Conservation (phyloP, 2,888 invertebrate genomes). For the Stenoptilia bipunctidactyla region DNA sequence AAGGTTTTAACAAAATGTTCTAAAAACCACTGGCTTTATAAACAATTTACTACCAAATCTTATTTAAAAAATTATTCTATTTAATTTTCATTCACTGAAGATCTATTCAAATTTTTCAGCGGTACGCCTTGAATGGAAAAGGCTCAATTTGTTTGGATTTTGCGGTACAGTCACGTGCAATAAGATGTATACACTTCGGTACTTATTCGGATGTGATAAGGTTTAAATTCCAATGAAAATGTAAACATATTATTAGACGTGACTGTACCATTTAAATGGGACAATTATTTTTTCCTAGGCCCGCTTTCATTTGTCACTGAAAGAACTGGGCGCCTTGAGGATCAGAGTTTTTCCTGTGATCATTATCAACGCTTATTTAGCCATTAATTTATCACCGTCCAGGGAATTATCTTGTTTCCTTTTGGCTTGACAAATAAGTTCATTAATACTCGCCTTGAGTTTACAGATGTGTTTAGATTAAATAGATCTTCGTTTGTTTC, state of each 20-base stretch:
- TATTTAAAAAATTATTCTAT: no score
- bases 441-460: not conserved
- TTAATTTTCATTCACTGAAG: not conserved
- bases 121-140: constrained; percentile 20
- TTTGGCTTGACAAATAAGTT: constrained; percentile 6
- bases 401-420: constrained; percentile 42
- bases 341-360: constrained; percentile 40
- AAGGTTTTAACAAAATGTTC: no score
- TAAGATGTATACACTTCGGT: no score
- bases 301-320: constrained; percentile 43
- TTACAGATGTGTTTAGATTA: no score
- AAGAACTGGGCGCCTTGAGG: constrained; percentile 18
- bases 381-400: constrained; percentile 62
- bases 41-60: no score
- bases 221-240: constrained; percentile 19
- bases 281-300: constrained; percentile 43
- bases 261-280: constrained; percentile 41
- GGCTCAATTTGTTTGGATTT: constrained; percentile 46
- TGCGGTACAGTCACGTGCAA: no score
- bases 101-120: constrained; percentile 1
- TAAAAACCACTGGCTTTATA: no score
- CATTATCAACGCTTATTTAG: constrained; percentile 58
- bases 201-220: not conserved
- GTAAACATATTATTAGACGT: constrained; percentile 45
- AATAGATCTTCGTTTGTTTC: no score